Conservation (phyloP, 2,888 invertebrate species). For the Macrophya alboannulata region DNA sequence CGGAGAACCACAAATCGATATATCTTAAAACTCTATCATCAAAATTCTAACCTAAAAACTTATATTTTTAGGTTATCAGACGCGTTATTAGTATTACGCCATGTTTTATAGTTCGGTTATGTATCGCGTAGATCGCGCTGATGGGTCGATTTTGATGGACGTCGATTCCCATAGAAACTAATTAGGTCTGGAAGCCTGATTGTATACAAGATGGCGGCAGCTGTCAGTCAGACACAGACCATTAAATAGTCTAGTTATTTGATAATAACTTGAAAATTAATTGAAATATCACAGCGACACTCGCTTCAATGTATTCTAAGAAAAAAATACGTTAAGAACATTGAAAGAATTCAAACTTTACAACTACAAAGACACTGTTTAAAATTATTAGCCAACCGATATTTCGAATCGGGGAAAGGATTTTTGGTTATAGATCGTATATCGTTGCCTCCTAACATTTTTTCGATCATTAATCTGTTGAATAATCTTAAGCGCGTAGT, state of each 20-base stretch:
- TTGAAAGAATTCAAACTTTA: background rate
- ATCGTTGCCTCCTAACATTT: background rate
- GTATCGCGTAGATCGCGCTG: background rate
- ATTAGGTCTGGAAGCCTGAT: slow-evolving; percentile 14
- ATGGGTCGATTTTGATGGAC: too few species aligned
- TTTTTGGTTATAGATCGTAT: background rate
- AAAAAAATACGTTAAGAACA: background rate
- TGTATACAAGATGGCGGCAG: slow-evolving; percentile 15
- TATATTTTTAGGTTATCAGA: slow-evolving; percentile 21
- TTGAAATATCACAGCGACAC: background rate
- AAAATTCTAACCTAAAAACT: background rate
- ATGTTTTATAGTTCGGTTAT: background rate
- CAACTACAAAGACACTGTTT: background rate
- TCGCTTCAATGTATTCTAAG: background rate
- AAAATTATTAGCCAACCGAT: background rate
- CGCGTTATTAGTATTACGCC: slow-evolving; percentile 7
- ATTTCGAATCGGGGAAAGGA: background rate
- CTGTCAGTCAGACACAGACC: background rate
- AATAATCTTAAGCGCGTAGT: background rate
- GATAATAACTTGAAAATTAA: background rate
- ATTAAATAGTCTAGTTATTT: background rate
- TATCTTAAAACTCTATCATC: background rate
- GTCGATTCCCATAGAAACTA: too few species aligned
- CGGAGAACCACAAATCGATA: background rate
- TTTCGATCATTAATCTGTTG: background rate